phyloP scores from a whole-genome alignment of 2,113 vertebrate genomes.

The Turnix velox region DNA sequence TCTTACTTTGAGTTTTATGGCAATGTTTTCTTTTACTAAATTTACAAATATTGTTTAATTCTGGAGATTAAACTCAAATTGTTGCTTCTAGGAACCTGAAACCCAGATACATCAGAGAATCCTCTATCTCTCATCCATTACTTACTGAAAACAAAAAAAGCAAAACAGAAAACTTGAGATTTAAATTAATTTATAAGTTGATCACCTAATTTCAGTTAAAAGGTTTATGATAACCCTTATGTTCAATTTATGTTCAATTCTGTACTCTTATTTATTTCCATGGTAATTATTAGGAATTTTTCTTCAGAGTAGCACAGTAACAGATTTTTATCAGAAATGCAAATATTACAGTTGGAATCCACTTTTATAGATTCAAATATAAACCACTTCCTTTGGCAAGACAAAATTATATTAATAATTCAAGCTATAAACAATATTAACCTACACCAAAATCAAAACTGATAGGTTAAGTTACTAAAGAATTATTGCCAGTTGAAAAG shows the following conservation, averaged over 20 bases:
- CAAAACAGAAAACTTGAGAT: not conserved
- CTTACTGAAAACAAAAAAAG: not conserved
- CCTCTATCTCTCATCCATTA: not conserved
- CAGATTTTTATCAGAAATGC: not conserved
- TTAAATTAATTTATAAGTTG: not conserved
- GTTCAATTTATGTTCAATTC: not conserved
- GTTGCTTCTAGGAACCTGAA: not conserved
- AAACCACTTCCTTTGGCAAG: not conserved
- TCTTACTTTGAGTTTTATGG: constrained; percentile 73
- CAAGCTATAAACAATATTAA: not conserved
- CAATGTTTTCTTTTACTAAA: constrained; percentile 68
- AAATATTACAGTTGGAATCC: not conserved
- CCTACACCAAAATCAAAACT: not conserved
- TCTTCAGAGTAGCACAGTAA: not conserved
- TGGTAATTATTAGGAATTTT: not conserved
- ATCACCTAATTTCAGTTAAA: not conserved
- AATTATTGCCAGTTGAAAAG: not conserved
- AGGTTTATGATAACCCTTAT: not conserved
- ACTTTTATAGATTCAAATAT: not conserved
- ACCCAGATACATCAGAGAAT: not conserved
- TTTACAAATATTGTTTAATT: not conserved
- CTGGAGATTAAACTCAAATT: not conserved
- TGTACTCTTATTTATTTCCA: not conserved
- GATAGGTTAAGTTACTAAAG: not conserved
- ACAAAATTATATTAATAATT: not conserved